A percentile compares a stretch with the other conserved stretches of the same genome.
These are phyloP conservation scores for Ceratina australensis DNA, from an alignment of 1,140 invertebrate species.

Conservation along the genomic window DNA sequence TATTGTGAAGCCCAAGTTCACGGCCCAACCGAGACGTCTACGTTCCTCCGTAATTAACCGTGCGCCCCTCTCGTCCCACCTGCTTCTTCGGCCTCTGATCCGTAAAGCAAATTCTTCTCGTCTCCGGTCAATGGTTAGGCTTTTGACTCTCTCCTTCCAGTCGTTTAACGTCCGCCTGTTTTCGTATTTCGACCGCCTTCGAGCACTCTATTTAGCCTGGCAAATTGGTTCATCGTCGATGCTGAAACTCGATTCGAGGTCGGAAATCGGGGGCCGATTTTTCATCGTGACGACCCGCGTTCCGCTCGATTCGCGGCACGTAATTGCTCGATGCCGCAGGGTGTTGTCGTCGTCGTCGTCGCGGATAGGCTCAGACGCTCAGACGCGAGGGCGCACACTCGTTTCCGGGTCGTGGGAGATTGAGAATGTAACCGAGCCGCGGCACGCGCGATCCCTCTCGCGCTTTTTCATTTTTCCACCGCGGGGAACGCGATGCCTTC, in stretches of 20 bases:
- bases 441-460: background rate
- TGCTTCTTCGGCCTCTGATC: background rate
- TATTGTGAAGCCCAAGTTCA: constrained; percentile 26
- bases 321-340: background rate
- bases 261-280: constrained; percentile 2
- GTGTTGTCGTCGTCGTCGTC: background rate
- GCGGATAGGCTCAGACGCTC: background rate
- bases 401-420: constrained; percentile 12
- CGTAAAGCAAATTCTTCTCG: background rate
- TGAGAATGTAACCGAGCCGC: constrained; percentile 3
- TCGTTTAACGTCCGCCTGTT: constrained; percentile 7
- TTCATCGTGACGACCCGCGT: background rate
- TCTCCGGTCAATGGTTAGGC: background rate
- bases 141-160: too few relatives aligned
- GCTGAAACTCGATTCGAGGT: background rate
- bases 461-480: constrained; percentile 27
- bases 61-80: constrained; percentile 3
- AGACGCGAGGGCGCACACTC: background rate
- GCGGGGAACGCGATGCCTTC: constrained; percentile 22
- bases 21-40: constrained; percentile 32
- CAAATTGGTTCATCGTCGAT: background rate
- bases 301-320: background rate
- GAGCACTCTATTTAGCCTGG: background rate
- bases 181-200: background rate
- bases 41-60: constrained; percentile 50